Evolutionary conservation across 2,113 vertebrate species (phyloP), one percentile per base, ranked within the genome.

Genomic region (Sakesphorus luctuosus): DNA sequence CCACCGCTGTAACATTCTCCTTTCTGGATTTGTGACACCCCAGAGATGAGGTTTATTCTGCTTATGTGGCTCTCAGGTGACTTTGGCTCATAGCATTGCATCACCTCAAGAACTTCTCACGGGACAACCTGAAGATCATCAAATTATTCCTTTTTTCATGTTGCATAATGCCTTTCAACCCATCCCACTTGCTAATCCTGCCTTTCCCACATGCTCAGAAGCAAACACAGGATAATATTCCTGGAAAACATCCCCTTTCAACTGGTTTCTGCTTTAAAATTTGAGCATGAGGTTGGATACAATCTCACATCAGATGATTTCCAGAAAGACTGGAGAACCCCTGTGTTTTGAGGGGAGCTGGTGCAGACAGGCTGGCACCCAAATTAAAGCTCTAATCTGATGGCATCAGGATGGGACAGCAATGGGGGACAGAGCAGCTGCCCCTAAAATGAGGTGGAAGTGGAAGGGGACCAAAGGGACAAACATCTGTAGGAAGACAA

Each of bases 211-310:
- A 0, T 1, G 17, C 43, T 46, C 52, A 50, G 61, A 66, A 62
- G 55, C 5, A 33, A 33, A 15, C 3, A 0, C 2, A 2, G 28
- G 18, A 28, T 44, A 28, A 35, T 2, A 1, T 5, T 79, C 15
- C 56, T 43, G 62, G 52, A 21, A 79, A 72, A 59, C 7, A 7
- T 26, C 43, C 6, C 1, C 11, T 67, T 67, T n/a, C 31, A n/a
- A 0, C 31, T 8, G 16, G 18, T 44, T 88, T 49, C n/a, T 85
- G 43, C 52, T 79, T 40, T 31, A 36, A 53, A 88, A 67, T 35
- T 11, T 5, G 66, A 13, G 11, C 1, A 1, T 25, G 66, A 10
- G 18, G 4, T 4, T 29, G 31, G 79, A 8, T 0, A 1, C 33
- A 4, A 3, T 12, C n/a, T 76, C 36, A 8, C 9, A 7, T 4